Evolutionary conservation across 2,113 vertebrate species (phyloP).

Genomic region (Chelonoidis abingdonii): DNA sequence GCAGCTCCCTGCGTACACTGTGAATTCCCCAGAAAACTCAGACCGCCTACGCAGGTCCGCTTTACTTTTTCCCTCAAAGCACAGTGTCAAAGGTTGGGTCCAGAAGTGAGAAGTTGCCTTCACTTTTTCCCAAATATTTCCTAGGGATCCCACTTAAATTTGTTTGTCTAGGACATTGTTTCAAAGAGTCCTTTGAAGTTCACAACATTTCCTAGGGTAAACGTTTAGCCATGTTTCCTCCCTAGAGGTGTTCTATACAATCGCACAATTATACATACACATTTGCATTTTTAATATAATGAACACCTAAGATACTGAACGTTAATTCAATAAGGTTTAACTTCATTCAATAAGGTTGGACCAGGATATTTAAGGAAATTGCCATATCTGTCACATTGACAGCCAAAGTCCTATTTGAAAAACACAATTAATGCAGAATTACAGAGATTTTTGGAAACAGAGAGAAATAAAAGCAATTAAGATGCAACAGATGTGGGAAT

Average conservation of each 20-base stretch:
- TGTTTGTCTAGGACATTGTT: not conserved
- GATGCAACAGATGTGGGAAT: not conserved
- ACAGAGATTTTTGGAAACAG: not conserved
- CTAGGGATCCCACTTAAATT: not conserved
- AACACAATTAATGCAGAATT: not conserved
- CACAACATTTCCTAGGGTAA: not conserved
- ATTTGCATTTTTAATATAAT: not conserved
- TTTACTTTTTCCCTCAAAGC: not conserved
- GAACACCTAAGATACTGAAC: not conserved
- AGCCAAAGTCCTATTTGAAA: not conserved
- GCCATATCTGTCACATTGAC: not conserved
- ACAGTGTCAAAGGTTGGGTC: not conserved
- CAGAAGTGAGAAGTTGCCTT: not conserved
- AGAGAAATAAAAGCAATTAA: not conserved
- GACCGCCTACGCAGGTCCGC: not conserved
- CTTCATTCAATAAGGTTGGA: not conserved
- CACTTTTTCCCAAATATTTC: not conserved
- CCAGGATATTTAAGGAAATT: not conserved
- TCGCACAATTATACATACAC: not conserved
- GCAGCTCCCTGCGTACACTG: not conserved
- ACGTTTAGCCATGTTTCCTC: not conserved
- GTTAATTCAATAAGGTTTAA: not conserved
- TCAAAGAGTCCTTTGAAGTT: not conserved
- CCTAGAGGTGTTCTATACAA: not conserved
- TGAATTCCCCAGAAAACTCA: not conserved